A percentile compares a stretch with the other conserved stretches of the same genome.
Conservation (phyloP, 2,888 invertebrate species). For the Cephus rjabovi region DNA sequence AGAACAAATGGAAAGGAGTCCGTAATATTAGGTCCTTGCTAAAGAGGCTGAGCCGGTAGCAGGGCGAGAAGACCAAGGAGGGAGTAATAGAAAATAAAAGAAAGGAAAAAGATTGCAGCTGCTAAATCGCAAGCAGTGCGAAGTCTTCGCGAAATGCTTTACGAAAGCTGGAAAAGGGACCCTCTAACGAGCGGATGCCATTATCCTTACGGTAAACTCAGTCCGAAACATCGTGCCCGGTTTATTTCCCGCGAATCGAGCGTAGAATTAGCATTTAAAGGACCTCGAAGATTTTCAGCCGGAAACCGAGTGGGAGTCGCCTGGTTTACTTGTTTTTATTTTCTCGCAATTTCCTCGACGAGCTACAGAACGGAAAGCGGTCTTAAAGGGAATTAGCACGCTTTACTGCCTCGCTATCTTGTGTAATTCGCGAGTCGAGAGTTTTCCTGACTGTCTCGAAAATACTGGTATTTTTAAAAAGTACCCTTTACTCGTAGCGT, state of each 20-base stretch:
- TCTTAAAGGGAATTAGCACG: conserved; percentile 59
- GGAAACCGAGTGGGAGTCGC: conserved; percentile 6
- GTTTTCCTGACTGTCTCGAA: background rate
- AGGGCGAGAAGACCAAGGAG: background rate
- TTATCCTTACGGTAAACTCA: conserved; percentile 5
- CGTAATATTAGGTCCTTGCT: background rate
- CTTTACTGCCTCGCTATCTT: conserved; percentile 46
- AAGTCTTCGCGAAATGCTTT: background rate
- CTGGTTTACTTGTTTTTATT: conserved; percentile 48
- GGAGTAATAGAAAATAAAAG: background rate
- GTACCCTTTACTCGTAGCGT: background rate
- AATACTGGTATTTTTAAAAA: background rate
- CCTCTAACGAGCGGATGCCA: background rate
- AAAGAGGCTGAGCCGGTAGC: background rate
- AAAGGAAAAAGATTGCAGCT: background rate
- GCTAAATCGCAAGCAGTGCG: background rate
- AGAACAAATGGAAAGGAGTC: background rate
- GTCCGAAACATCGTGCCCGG: conserved; percentile 4
- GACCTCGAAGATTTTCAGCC: conserved; percentile 42
- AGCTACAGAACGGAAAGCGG: conserved; percentile 53
- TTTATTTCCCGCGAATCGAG: conserved; percentile 41
- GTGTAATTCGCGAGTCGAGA: background rate
- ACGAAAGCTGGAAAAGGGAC: background rate
- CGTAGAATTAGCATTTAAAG: conserved; percentile 56
- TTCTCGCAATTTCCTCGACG: conserved; percentile 59